Evolutionary conservation across 2,113 vertebrate genomes (phyloP).

Genomic region (Phylloscopus trochiloides): DNA sequence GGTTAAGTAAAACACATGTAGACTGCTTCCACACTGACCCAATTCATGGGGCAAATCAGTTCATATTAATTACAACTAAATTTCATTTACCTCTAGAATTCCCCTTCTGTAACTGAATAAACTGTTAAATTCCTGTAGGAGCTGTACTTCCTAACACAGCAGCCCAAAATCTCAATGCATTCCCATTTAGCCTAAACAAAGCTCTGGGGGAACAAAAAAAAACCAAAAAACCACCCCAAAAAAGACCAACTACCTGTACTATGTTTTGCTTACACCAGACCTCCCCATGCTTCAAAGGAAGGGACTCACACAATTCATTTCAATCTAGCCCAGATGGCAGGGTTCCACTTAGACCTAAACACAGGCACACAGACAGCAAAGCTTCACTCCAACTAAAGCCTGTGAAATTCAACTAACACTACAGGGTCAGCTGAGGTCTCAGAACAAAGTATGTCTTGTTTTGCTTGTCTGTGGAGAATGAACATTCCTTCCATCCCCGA

Average conservation of each 20-base stretch:
- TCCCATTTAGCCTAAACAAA: neutral
- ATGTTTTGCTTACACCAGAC: neutral
- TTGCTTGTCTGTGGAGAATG: neutral
- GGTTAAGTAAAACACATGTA: neutral
- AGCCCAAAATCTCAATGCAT: neutral
- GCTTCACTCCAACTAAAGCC: neutral
- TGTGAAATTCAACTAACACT: neutral
- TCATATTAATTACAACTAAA: neutral
- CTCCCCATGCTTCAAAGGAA: neutral
- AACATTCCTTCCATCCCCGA: neutral
- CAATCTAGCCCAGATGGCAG: neutral
- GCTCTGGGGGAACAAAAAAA: neutral
- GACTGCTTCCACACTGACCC: neutral
- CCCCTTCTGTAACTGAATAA: neutral
- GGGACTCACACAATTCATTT: neutral
- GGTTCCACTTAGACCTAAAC: neutral
- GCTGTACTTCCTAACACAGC: neutral
- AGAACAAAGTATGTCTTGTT: constrained; percentile 51
- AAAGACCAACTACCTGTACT: neutral
- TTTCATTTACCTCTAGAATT: neutral
- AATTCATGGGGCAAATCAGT: neutral
- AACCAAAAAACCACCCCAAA: neutral
- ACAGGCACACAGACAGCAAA: neutral
- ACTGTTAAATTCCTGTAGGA: neutral
- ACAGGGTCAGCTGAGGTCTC: constrained; percentile 8